These are phyloP conservation scores for Sebastes diploproa DNA, from an alignment of 2,797 vertebrate species.

Conservation along the genomic window DNA sequence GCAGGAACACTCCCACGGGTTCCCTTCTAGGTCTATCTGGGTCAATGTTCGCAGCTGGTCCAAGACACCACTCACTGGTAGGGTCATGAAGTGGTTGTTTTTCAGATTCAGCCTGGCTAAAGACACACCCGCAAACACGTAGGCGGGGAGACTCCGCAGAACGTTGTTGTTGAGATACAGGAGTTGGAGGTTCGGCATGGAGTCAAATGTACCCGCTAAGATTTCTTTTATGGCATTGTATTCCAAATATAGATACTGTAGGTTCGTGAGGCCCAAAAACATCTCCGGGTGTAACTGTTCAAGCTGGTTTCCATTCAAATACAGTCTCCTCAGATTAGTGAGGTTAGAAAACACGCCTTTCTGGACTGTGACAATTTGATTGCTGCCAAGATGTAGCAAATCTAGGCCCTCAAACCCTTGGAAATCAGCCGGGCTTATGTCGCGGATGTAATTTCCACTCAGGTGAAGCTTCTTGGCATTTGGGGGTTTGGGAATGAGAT, in stretches of 20 bases:
- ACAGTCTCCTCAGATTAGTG: slow-evolving; percentile 94
- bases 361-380: slow-evolving; percentile 90
- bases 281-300: slow-evolving; percentile 96
- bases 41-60: slow-evolving; percentile 94
- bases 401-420: slow-evolving; percentile 95
- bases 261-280: slow-evolving; percentile 93
- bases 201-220: slow-evolving; percentile 93
- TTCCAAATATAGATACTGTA: slow-evolving; percentile 98
- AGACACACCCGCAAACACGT: slow-evolving; percentile 92
- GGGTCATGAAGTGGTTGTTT: slow-evolving; percentile 99
- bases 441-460: slow-evolving; percentile 93
- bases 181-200: slow-evolving; percentile 95
- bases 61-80: slow-evolving; percentile 96
- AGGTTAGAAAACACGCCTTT: slow-evolving; percentile 95
- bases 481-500: slow-evolving; percentile 90
- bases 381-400: slow-evolving; percentile 96
- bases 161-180: slow-evolving; percentile 99
- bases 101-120: slow-evolving; percentile 94
- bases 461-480: slow-evolving; percentile 97
- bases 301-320: slow-evolving; percentile 96
- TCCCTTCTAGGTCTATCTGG: slow-evolving; percentile 97
- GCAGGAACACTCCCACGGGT: slow-evolving; percentile 98
- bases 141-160: slow-evolving; percentile 92
- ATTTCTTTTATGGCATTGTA: slow-evolving; percentile 99
- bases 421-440: slow-evolving; percentile 90